Percentiles rank a stretch among this genome's conserved stretches.
phyloP scores from a whole-genome alignment of 2,113 vertebrate genomes.

The Lamprologus sp. region DNA sequence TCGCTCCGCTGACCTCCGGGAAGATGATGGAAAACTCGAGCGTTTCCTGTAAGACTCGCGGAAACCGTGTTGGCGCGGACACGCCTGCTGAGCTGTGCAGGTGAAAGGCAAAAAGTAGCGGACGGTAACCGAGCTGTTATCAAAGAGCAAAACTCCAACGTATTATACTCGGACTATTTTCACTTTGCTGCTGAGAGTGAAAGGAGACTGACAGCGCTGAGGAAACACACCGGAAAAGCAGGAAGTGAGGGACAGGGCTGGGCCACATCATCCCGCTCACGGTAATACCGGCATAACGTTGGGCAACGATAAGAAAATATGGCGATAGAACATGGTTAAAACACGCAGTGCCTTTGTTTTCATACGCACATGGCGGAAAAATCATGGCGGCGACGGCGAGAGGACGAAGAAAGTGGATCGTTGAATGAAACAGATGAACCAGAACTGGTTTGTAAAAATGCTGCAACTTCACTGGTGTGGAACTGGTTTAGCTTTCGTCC shows the following conservation, averaged over 20 bases:
- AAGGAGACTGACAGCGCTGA: background rate
- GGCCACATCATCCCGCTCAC: background rate
- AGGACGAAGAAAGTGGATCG: accelerated
- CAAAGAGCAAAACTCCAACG: accelerated
- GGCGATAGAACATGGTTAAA: background rate
- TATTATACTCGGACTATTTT: background rate
- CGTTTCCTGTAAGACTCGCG: background rate
- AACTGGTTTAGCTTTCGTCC: background rate
- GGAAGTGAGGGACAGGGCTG: background rate
- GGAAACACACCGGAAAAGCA: accelerated
- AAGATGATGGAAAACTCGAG: background rate
- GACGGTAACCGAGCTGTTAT: background rate
- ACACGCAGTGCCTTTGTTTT: background rate
- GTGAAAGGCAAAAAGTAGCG: background rate
- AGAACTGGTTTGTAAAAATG: background rate
- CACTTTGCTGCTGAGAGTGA: background rate
- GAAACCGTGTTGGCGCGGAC: background rate
- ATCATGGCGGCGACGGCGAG: background rate
- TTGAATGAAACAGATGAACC: accelerated
- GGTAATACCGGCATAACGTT: background rate
- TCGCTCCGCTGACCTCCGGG: background rate
- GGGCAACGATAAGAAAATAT: background rate
- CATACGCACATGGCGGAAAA: background rate
- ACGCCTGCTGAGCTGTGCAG: background rate
- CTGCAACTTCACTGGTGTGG: accelerated